Evolutionary conservation across 2,888 invertebrate genomes (phyloP), one percentile per base, ranked within the genome.

Genomic region (Ormyrus thymus): DNA sequence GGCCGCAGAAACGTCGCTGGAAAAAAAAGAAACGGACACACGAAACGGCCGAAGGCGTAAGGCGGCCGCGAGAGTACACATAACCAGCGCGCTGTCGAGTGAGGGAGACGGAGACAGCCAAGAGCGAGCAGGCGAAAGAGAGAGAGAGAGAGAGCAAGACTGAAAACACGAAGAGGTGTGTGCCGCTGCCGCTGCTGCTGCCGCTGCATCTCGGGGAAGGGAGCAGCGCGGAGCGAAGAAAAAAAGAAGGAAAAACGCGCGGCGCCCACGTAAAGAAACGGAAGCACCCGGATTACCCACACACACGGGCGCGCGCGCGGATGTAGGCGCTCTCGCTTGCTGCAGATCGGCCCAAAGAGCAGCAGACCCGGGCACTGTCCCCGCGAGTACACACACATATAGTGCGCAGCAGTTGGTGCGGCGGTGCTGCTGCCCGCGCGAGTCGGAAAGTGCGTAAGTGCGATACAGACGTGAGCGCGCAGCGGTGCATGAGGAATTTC

Each of bases 181-280:
- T 66, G 13, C 29, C 29, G 8, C 50, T 69, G 13, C 29, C 29
- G 8, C 50, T 69, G 56, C 51, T 59, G 59, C 69, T 29, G 29
- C 58, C 70, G 51, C 58, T 50, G 59, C 10, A 50, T 10, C 45
- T 10, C 9, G 6, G 4, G 8, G 53, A n/a, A 46, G 7, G 51
- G 55, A 46, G 45, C 29, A 43, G 59, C n/a, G 53, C 7, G 13
- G 68, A 58, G 15, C 46, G n/a, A 51, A 13, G 29, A 61, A 77
- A 64, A 77, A 71, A 77, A 71, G 53, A 68, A 80, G 59, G 66
- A 71, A 78, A 77, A 72, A 74, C 82, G 74, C 78, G 73, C 81
- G 79, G 79, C 73, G 78, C 77, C 77, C 77, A 80, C 81, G 78
- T 83, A 81, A 77, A 82, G 80, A 79, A 72, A 79, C 81, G 78